These are phyloP conservation scores for Glaucidium brasilianum DNA, from an alignment of 2,113 vertebrate species.

Conservation along the genomic window DNA sequence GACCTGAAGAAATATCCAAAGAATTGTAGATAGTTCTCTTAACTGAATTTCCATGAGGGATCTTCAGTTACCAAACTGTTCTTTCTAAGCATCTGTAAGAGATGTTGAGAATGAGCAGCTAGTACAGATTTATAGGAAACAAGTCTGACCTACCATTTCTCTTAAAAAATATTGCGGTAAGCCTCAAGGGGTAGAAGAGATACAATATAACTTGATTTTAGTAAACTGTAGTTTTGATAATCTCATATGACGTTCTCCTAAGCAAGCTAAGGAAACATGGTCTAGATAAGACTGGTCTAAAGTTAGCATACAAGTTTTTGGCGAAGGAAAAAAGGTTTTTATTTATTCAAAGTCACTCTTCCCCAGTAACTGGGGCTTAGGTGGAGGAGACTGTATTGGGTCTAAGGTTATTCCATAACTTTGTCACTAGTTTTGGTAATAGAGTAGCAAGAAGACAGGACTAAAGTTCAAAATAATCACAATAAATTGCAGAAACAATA, in stretches of 20 bases:
- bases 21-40: not conserved
- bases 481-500: not conserved
- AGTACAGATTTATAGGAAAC: not conserved
- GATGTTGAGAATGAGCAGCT: not conserved
- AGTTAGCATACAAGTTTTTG: not conserved
- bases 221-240: not conserved
- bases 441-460: not conserved
- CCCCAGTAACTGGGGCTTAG: rapidly evolving
- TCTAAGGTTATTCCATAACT: not conserved
- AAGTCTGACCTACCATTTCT: not conserved
- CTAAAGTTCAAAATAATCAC: not conserved
- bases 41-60: not conserved
- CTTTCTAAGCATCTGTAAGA: not conserved
- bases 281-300: not conserved
- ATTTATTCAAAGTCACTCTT: not conserved
- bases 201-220: not conserved
- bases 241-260: not conserved
- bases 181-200: not conserved
- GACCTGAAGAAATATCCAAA: not conserved
- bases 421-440: not conserved
- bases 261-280: not conserved
- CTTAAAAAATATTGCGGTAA: not conserved
- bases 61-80: not conserved
- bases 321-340: not conserved
- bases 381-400: not conserved